phyloP scores from a whole-genome alignment of 2,113 vertebrate species.

The Dasyornis broadbenti region DNA sequence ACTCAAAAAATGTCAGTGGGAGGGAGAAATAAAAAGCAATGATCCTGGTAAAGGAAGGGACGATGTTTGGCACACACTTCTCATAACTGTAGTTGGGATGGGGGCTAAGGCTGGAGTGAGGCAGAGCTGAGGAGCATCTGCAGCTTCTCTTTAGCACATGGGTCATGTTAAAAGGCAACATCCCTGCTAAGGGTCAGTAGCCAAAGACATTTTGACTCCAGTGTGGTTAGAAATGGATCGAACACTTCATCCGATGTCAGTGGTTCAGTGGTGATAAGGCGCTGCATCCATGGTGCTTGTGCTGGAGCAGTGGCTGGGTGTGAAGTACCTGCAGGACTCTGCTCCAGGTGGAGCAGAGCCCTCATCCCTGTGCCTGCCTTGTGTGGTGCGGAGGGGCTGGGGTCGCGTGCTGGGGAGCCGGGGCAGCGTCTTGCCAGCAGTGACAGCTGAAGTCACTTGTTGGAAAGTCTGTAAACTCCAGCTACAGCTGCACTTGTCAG shows the following conservation, averaged over 20 bases:
- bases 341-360: background rate
- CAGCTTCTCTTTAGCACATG: background rate
- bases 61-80: background rate
- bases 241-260: accelerated
- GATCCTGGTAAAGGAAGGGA: background rate
- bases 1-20: background rate
- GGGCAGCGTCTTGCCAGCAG: conserved; percentile 49
- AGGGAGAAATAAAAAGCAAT: background rate
- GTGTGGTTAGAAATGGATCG: accelerated
- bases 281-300: accelerated
- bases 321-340: background rate
- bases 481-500: conserved; percentile 95
- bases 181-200: background rate
- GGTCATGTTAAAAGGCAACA: background rate
- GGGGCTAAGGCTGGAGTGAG: background rate
- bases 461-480: conserved; percentile 80
- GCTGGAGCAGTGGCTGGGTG: background rate
- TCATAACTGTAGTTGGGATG: accelerated
- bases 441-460: conserved; percentile 82
- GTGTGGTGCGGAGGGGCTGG: background rate
- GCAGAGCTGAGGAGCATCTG: background rate
- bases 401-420: background rate
- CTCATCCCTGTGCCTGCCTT: background rate
- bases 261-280: accelerated
- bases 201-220: accelerated